Evolutionary conservation across 2,797 vertebrate genomes (phyloP), one percentile per base, ranked within the genome.

Genomic region (Epinephelus awoara): DNA sequence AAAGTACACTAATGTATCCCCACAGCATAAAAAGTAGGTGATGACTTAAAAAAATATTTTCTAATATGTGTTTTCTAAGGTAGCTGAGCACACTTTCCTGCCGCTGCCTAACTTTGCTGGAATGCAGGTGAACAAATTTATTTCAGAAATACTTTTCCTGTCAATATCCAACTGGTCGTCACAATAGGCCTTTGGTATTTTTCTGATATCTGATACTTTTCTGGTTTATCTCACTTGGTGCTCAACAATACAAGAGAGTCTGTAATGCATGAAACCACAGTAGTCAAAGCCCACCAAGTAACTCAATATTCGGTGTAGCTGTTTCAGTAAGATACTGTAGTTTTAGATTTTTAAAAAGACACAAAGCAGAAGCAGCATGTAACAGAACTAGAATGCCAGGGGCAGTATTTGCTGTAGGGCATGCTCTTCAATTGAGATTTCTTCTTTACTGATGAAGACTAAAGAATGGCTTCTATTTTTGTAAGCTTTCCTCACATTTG

Each of bases 361-460:
- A 66, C 23, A 50, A 57, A 59, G 29, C 44, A 70, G 34, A 40
- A 38, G 50, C 55, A 73, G 34, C n/a, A 34, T 75, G 40, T 63
- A 59, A 49, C 15, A 70, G 34, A 23, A 29, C 27, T 29, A 55
- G 5, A 83, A 54, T 77, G 59, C 63, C 61, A 40, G 29, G 6
- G 57, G 63, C 55, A 34, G 42, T 55, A 52, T 75, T 79, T 58
- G 67, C 71, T 84, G 40, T 51, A 29, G 64, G 72, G 19, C 13
- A 29, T n/a, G 4, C 7, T 72, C 21, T 66, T 75, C 51, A 63
- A 64, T 73, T 77, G 47, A 81, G 21, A 74, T 72, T 57, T 82
- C 63, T 62, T 34, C 15, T 51, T 64, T 46, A 62, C 1, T 34
- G 15, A 66, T 78, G 54, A 77, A 19, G 19, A 47, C 76, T 55